Evolutionary conservation across 2,888 invertebrate species (phyloP).

Genomic region (Bhutanitis thaidina): DNA sequence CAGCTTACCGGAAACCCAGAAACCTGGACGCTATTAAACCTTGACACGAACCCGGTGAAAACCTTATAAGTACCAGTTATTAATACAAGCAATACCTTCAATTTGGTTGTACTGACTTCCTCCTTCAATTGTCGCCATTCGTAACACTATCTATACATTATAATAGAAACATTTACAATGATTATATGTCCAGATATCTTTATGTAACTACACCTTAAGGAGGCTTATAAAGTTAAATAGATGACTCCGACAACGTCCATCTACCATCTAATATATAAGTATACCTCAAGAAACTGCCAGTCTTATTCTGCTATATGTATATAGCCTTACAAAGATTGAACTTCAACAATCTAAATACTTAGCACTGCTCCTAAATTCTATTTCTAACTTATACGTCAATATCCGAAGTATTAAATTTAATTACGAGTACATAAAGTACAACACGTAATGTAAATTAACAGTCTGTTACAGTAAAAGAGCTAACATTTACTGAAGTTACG

Average conservation of each 20-base stretch:
- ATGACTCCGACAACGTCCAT: conserved; percentile 1
- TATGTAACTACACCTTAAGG: background rate
- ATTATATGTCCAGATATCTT: conserved; percentile 13
- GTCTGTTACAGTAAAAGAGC: no score
- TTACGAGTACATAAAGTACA: background rate
- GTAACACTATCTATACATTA: conserved; percentile 9
- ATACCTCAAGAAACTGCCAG: background rate
- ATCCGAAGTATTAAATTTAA: background rate
- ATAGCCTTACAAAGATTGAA: background rate
- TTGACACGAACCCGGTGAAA: background rate
- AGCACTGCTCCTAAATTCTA: background rate
- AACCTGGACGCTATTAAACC: background rate
- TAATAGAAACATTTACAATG: background rate
- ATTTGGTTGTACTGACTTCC: background rate
- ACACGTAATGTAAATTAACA: background rate
- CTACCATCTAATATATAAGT: background rate
- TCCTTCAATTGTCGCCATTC: background rate
- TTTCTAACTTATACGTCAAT: conserved; percentile 4
- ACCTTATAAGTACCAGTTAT: conserved; percentile 1
- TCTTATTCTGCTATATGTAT: conserved; percentile 2
- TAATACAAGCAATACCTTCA: background rate
- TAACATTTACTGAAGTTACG: no score
- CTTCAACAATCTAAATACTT: background rate
- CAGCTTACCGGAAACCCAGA: background rate
- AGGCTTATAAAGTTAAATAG: background rate